Percentiles rank a stretch among this genome's conserved stretches.
Conservation (phyloP, 2,113 vertebrate genomes). For the Anolis carolinensis region DNA sequence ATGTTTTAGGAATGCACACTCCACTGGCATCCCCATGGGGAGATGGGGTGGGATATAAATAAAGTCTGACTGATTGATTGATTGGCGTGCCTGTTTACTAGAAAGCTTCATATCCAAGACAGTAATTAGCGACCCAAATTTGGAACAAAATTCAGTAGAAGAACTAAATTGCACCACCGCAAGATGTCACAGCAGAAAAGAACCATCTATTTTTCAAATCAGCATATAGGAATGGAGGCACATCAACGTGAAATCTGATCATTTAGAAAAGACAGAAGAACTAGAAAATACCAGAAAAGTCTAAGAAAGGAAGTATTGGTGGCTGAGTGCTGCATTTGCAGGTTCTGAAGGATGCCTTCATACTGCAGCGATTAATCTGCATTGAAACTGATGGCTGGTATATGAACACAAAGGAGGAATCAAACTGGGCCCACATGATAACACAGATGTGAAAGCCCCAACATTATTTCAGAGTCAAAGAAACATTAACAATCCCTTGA, state of each 20-base stretch:
- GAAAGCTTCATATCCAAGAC: slow-evolving; percentile 59
- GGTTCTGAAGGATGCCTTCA: slow-evolving; percentile 28
- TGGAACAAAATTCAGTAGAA: slow-evolving; percentile 60
- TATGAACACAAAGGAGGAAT: slow-evolving; percentile 23
- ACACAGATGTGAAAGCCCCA: slow-evolving; percentile 57
- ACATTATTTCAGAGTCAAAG: slow-evolving; percentile 62
- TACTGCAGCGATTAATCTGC: slow-evolving; percentile 44
- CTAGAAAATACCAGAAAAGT: slow-evolving; percentile 31
- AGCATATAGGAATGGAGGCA: slow-evolving; percentile 49
- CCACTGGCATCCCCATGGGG: not conserved
- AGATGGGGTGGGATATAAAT: too few relatives aligned
- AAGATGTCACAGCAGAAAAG: slow-evolving; percentile 68
- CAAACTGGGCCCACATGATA: slow-evolving; percentile 10
- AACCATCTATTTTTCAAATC: slow-evolving; percentile 58
- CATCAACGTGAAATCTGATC: slow-evolving; percentile 47
- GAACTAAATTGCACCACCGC: slow-evolving; percentile 55
- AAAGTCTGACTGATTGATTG: too few relatives aligned
- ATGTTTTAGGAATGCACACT: slow-evolving; percentile 55
- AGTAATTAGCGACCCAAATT: slow-evolving; percentile 64
- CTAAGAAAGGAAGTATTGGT: slow-evolving; percentile 26
- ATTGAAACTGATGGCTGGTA: slow-evolving; percentile 48
- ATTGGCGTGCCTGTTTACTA: slow-evolving; percentile 48
- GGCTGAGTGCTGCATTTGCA: slow-evolving; percentile 18
- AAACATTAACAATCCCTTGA: slow-evolving; percentile 59
- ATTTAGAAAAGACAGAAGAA: slow-evolving; percentile 23